phyloP scores from a whole-genome alignment of 2,888 invertebrate genomes.

The Oxycera nigricornis region DNA sequence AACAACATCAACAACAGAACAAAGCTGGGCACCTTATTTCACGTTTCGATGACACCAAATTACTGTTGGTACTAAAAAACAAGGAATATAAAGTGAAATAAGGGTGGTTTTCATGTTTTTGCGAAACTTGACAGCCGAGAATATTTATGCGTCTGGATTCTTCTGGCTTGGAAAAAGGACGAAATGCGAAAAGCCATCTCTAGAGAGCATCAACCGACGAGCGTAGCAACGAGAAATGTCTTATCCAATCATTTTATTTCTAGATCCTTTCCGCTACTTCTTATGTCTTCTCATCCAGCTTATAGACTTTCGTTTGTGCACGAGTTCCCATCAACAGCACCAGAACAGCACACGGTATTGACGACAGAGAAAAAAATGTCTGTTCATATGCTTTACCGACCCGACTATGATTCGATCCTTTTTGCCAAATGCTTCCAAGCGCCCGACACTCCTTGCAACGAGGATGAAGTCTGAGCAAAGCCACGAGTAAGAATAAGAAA shows the following conservation, averaged over 20 bases:
- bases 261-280: neutral
- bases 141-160: slow-evolving; percentile 25
- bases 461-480: too few relatives aligned
- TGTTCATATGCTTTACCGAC: too few relatives aligned
- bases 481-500: too few relatives aligned
- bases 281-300: neutral
- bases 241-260: slow-evolving; percentile 28
- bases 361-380: too few relatives aligned
- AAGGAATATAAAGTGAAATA: slow-evolving; percentile 8
- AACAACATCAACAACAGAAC: too few relatives aligned
- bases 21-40: neutral
- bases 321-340: too few relatives aligned
- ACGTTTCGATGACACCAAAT: slow-evolving; percentile 25
- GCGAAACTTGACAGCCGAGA: slow-evolving; percentile 1
- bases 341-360: too few relatives aligned
- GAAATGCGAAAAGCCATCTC: slow-evolving; percentile 7
- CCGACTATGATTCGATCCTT: neutral
- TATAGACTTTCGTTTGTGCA: neutral
- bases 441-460: too few relatives aligned
- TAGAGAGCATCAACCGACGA: neutral
- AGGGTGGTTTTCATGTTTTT: neutral
- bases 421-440: too few relatives aligned
- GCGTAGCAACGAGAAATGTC: too few relatives aligned
- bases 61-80: neutral
- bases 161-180: neutral